These are phyloP conservation scores for Ooceraea biroi DNA, from an alignment of 1,140 invertebrate genomes.

Conservation along the genomic window DNA sequence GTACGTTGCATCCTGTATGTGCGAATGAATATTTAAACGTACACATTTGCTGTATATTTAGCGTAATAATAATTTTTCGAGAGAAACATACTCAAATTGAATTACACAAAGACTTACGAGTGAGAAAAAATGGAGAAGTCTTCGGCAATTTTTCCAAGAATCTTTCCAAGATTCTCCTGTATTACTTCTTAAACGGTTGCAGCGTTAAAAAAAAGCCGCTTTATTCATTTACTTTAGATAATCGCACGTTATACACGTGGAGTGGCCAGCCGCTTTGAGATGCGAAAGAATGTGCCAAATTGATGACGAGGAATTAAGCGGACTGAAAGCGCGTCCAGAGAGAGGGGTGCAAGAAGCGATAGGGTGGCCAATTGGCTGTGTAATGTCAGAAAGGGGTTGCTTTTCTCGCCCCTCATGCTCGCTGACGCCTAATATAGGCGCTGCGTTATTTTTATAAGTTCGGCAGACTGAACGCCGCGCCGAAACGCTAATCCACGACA, in stretches of 20 bases:
- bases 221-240: conserved; percentile 34
- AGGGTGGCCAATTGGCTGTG: conserved; percentile 85
- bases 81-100: no score
- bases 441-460: conserved; percentile 51
- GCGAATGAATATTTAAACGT: neutral
- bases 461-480: conserved; percentile 43
- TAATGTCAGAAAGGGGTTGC: conserved; percentile 83
- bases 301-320: conserved; percentile 66
- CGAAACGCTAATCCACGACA: conserved; percentile 45
- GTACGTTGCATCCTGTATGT: neutral
- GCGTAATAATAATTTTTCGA: no score
- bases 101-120: neutral
- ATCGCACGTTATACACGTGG: conserved; percentile 41
- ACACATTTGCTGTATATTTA: neutral
- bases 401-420: conserved; percentile 65
- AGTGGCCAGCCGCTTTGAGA: conserved; percentile 38
- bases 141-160: neutral
- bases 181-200: neutral
- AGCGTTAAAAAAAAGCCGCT: neutral
- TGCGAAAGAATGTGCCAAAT: conserved; percentile 65
- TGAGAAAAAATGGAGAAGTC: neutral
- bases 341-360: conserved; percentile 75
- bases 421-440: conserved; percentile 23
- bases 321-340: conserved; percentile 61
- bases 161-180: neutral